These are phyloP conservation scores for Nymphalis io DNA, from an alignment of 1,140 invertebrate genomes.

Conservation along the genomic window DNA sequence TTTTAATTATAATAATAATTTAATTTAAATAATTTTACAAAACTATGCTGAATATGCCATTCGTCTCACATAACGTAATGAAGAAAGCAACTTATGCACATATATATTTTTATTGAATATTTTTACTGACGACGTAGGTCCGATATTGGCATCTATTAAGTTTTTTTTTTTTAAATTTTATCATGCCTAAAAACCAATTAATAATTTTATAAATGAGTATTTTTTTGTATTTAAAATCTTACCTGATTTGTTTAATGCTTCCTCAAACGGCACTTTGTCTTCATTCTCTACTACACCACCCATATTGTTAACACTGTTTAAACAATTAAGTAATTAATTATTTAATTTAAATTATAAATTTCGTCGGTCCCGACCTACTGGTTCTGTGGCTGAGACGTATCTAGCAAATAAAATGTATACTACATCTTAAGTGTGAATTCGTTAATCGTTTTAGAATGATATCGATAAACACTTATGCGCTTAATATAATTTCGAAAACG, in stretches of 20 bases:
- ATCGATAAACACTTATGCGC: not conserved
- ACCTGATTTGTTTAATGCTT: constrained; percentile 56
- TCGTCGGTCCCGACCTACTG: not conserved
- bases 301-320: constrained; percentile 17
- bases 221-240: not conserved
- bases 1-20: not conserved
- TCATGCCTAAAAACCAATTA: no score
- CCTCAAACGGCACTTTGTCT: constrained; percentile 54
- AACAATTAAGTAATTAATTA: constrained; percentile 11
- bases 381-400: not conserved
- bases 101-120: no score
- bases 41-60: no score
- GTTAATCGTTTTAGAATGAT: constrained; percentile 10
- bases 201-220: no score
- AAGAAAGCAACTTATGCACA: no score
- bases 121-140: no score
- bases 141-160: no score
- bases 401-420: not conserved
- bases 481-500: not conserved
- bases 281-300: constrained; percentile 8
- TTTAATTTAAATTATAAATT: not conserved
- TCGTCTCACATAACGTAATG: no score
- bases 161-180: not conserved
- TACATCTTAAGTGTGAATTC: not conserved
- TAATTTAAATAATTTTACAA: no score